Evolutionary conservation across 2,888 invertebrate genomes (phyloP).

Genomic region (Callinectes sapidus): DNA sequence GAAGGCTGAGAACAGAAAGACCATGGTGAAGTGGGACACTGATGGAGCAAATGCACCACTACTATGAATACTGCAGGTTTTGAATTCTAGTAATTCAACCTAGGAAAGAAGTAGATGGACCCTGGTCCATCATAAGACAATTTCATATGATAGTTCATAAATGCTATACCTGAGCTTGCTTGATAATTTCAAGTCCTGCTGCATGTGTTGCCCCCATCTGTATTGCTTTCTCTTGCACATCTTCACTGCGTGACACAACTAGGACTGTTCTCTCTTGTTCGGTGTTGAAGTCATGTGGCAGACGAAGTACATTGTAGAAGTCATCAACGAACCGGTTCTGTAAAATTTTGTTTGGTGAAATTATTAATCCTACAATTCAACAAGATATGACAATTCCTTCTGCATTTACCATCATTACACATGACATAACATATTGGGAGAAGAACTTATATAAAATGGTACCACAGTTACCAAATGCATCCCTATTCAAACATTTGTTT

Average conservation of each 20-base stretch:
- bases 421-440: not conserved
- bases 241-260: slow-evolving; percentile 43
- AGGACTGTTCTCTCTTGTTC: slow-evolving; percentile 41
- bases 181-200: slow-evolving; percentile 48
- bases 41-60: no score
- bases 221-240: slow-evolving; percentile 48
- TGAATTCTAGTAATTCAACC: no score
- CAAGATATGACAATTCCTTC: not conserved
- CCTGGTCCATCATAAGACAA: no score
- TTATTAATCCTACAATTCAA: not conserved
- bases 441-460: no score
- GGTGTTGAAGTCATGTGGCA: slow-evolving; percentile 48
- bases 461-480: no score
- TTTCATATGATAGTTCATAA: not conserved
- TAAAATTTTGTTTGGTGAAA: not conserved
- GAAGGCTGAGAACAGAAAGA: no score
- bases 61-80: no score
- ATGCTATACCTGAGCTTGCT: slow-evolving; percentile 51
- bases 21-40: no score
- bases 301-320: slow-evolving; percentile 41
- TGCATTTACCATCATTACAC: not conserved
- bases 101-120: no score
- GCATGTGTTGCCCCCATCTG: slow-evolving; percentile 45
- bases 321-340: slow-evolving; percentile 58
- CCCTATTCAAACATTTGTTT: no score